Base-by-base conservation (phyloP, 2,888 invertebrate species). In the Pimpla rufipes region DNA sequence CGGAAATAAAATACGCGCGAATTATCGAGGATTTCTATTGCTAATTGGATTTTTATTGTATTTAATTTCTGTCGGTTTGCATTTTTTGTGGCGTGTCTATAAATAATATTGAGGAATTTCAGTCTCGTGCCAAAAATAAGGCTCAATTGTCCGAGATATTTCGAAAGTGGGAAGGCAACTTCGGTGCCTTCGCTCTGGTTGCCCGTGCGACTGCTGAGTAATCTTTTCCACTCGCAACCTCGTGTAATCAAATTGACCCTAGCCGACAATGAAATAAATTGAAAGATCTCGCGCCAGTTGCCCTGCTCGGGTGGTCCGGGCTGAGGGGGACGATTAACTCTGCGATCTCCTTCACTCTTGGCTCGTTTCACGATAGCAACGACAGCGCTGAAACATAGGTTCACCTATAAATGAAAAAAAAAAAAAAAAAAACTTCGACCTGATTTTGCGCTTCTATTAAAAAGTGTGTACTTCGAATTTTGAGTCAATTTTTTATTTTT, bases 161-260 rank as follows among this genome's bases (percentile, higher is more conserved):
- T 71, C n/a, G 1, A 23, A 10, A 42, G 23, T 57, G 35, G 8
- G 11, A 16, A 7, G 13, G 47, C 42, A 35, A 37, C 50, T 62
- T 18, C 37, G 13, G 35, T 50, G 62, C 29, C 59, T 47, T 11
- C 35, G 42, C 18, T 16, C 29, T 29, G 29, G 2, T 59, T 35
- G 35, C 13, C 10, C 29, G 11, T n/a, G 35, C n/a, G 18, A 40
- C 59, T 59, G 74, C 59, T 79, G 78, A 79, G 62, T 67, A 79
- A 73, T 74, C 66, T 67, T 79, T 71, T 50, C 29, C 11, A 35
- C 78, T 73, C 57, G 79, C 79, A 86, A 90, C 88, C 89, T 87
- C 85, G 80, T 57, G 81, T 90, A 89, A 91, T 91, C 87, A 88
- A 91, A 88, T 90, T 90, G 89, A 90, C 90, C 90, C 89, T 86